Base-by-base conservation (phyloP, 2,888 invertebrate species). In the Phania funesta region DNA sequence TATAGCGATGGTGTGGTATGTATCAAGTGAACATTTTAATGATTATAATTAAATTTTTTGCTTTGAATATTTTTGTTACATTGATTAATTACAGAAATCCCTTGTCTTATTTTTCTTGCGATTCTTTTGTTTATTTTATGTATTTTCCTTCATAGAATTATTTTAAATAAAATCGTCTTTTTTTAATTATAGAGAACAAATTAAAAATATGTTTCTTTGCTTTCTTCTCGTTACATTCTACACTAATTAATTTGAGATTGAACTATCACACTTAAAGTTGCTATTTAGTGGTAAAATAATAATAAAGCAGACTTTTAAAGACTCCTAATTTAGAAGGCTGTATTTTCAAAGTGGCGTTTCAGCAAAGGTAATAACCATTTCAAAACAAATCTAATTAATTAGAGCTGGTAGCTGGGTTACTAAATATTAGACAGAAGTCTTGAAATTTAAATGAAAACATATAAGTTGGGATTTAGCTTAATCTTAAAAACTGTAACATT, bases 211-310 rank as follows among this genome's bases (percentile, higher is more conserved):
- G 60, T 58, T n/a, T 6, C 29, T 32, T 22, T 1, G 38, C 32
- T 62, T 62, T 38, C 46, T 71, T 24, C 9, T 24, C 18, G 13
- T 38, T 62, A 29, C 38, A 18, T 16, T 62, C 46, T 26, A 22
- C 46, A 41, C 35, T 56, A 70, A 75, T 80, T 70, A 52, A 75
- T 71, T 80, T 71, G 74, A 46, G 44, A 29, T 48, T 58, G n/a
- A 56, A 38, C 29, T 48, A 41, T 50, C 16, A 44, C 52, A 60
- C 35, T 44, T 60, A 26, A 76, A 50, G n/a, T 68, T 60, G 50
- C 52, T 60, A 26, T 32, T 52, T n/a, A 18, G 32, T 60, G 32
- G 13, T 24, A 26, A 35, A 60, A 26, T 52, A 8, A 2, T 16
- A 16, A 20, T 18, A 29, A 1, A 20, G 8, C 9, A 52, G 8